phyloP scores from a whole-genome alignment of 2,888 invertebrate genomes.

The Lobophora halterata region DNA sequence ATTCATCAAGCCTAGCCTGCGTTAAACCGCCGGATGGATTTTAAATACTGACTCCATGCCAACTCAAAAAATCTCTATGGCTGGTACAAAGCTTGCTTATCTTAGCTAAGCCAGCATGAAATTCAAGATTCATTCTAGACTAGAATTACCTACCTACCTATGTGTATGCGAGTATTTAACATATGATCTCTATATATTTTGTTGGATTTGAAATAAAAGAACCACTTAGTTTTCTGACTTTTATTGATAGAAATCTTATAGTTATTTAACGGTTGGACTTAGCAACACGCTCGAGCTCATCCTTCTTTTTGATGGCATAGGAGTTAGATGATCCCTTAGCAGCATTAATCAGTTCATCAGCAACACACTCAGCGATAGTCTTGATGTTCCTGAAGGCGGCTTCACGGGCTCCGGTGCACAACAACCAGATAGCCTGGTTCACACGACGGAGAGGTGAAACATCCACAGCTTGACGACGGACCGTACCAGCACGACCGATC shows the following conservation, averaged over 20 bases:
- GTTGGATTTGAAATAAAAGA: constrained; percentile 13
- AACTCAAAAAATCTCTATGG: no score
- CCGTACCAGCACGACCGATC: constrained; percentile 99
- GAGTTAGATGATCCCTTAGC: constrained; percentile 99
- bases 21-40: no score
- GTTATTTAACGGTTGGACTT: constrained; percentile 98
- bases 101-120: no score
- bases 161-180: no score
- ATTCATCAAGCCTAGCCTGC: no score
- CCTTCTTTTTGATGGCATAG: constrained; percentile 99
- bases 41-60: no score
- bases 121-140: no score
- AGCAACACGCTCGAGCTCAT: constrained; percentile 99
- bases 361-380: constrained; percentile 99
- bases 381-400: constrained; percentile 99
- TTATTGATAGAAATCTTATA: constrained; percentile 46
- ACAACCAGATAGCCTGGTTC: constrained; percentile 99
- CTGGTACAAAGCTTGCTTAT: no score
- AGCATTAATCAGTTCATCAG: constrained; percentile 99
- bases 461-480: constrained; percentile 99
- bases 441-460: constrained; percentile 99
- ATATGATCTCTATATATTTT: no score
- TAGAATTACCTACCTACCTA: no score
- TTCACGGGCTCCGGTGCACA: constrained; percentile 99
- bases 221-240: constrained; percentile 27